These are phyloP conservation scores for Oryzias celebensis DNA, from an alignment of 2,113 vertebrate species.

Conservation along the genomic window DNA sequence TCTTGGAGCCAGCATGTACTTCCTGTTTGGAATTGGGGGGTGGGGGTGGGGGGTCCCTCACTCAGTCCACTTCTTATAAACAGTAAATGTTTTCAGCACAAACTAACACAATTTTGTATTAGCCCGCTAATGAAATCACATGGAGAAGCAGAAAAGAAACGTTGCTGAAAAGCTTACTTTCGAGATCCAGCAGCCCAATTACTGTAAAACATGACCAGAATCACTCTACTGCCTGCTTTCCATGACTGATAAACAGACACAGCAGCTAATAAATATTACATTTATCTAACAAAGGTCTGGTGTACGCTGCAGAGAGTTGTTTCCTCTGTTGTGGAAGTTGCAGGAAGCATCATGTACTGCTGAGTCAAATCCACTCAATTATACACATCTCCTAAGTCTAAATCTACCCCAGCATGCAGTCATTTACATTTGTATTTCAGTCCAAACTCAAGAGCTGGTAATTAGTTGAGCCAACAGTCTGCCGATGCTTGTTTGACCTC, in stretches of 20 bases:
- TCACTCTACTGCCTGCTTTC: neutral
- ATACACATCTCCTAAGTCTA: conserved; percentile 36
- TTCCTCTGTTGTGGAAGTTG: conserved; percentile 16
- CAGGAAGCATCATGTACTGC: conserved; percentile 10
- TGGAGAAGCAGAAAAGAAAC: no score
- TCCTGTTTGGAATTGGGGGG: no score
- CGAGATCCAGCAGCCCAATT: neutral
- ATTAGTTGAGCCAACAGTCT: conserved; percentile 49
- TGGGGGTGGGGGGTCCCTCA: no score
- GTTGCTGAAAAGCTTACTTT: no score
- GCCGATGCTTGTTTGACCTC: conserved; percentile 54
- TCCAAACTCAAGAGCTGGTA: conserved; percentile 59
- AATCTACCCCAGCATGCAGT: conserved; percentile 40
- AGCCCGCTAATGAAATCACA: no score
- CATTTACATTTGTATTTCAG: conserved; percentile 50
- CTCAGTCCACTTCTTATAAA: no score
- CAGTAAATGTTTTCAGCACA: no score
- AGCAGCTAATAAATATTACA: neutral
- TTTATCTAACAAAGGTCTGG: neutral
- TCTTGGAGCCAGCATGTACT: no score
- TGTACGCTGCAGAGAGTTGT: conserved; percentile 2
- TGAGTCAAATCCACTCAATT: conserved; percentile 50
- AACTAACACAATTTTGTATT: no score
- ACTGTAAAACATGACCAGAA: neutral
- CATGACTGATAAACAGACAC: conserved; percentile 3